Base-by-base conservation (phyloP, 2,113 vertebrate species). In the Plectropomus leopardus region DNA sequence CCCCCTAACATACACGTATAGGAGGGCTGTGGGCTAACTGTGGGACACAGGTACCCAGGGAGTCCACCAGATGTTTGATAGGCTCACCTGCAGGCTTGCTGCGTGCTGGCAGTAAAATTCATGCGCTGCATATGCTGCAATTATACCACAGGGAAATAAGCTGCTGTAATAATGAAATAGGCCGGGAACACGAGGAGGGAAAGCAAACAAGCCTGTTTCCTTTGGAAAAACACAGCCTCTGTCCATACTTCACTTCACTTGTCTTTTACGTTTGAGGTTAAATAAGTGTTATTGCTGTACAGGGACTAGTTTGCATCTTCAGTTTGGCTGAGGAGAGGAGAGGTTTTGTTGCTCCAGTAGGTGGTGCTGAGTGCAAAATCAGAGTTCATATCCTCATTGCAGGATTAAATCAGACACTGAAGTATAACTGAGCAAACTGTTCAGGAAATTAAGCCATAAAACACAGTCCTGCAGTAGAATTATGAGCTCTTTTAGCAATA, bases 71-170 rank as follows among this genome's bases (percentile, higher is more conserved):
- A 94, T 94, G 92, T 93, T 93, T 85, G 87, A 88, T 93, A 80
- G 83, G 83, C 91, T 88, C 91, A 94, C 93, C 93, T 94, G 91
- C 90, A 88, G 84, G 80, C 92, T 91, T 73, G 65, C 88, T 88
- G 87, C 23, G 73, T 70, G 83, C 64, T 86, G 91, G 91, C 88
- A 90, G 90, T 93, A 92, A 92, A 93, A 91, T 83, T 84, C 86
- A 89, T 89, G 90, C 9, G 45, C 90, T 81, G 87, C 89, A 90
- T 91, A 89, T 88, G 89, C 89, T 87, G 80, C 89, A 91, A 93
- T 91, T 90, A 92, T 88, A 87, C 91, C 90, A 78, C 78, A 66
- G 92, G 89, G 92, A 93, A 93, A 93, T 90, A 92, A 90, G 88
- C 85, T 67, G 89, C 90, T 82, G 82, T 80, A 89, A 86, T 92